Base-by-base conservation (phyloP, 2,113 vertebrate species). In the Phaethornis superciliosus region DNA sequence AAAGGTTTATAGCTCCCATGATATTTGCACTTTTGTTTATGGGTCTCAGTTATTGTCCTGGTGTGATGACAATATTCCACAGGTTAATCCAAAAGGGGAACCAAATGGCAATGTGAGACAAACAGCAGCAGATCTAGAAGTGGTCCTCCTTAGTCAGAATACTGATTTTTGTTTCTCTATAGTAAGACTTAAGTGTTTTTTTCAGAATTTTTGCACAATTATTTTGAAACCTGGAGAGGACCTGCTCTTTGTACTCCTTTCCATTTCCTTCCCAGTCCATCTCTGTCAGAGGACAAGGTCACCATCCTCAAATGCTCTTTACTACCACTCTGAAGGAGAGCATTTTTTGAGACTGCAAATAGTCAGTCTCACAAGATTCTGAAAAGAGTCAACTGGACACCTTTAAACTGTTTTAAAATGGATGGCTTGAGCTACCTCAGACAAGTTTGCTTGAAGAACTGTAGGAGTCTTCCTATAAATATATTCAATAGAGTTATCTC, bases 211-310 rank as follows among this genome's bases (percentile, higher is more conserved):
- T 79, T 87, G 56, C 81, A 71, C 83, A 90, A 76, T 87, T 76
- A 65, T 62, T 68, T 64, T 44, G 77, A 95, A 92, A 75, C 35
- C 7, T 0, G 0, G 30, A 35, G 44, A 84, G 72, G 56, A 60
- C n/a, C 32, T 69, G 54, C 78, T 81, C 54, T 79, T 93, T 90
- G 84, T 60, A 47, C 80, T 95, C 9, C 51, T 91, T 94, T 71
- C 18, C 33, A 60, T 65, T 84, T 94, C 86, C 77, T 81, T 92
- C 88, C 40, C 22, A 42, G 21, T 89, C 84, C 93, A 94, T 78
- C 87, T 93, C 65, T 91, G 84, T 81, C 87, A 85, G 70, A 89
- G 69, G 56, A 90, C 4, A 0, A 89, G 69, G 56, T 79, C 70
- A 56, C 81, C 40, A 42, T 40, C 37, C 37, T 91, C 65, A 78